Evolutionary conservation across 2,113 vertebrate genomes (phyloP).

Genomic region (Mobula hypostoma): DNA sequence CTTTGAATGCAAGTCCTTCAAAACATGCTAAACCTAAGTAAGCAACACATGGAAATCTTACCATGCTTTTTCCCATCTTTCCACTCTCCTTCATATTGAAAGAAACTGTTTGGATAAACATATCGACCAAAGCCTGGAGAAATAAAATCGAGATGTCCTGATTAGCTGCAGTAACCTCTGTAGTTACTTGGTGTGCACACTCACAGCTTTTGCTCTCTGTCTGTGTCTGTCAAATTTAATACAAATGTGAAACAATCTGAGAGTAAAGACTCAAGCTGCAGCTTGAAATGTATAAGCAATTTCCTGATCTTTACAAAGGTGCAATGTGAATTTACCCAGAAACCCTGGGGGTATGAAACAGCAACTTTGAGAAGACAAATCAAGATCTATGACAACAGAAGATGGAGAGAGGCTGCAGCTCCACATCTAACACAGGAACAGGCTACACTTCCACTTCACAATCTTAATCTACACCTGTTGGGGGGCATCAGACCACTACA

Average conservation of each 20-base stretch:
- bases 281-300: neutral
- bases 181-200: too few relatives aligned
- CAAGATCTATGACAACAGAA: neutral
- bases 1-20: neutral
- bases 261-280: neutral
- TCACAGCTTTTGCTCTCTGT: neutral
- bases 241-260: neutral
- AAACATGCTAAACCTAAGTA: neutral
- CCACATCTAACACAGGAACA: too few relatives aligned
- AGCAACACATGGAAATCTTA: conserved; percentile 40
- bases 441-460: neutral
- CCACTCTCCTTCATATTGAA: conserved; percentile 60
- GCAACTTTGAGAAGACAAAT: neutral
- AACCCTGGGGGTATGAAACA: neutral
- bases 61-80: conserved; percentile 53
- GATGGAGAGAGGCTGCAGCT: neutral
- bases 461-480: neutral
- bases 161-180: neutral
- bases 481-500: neutral
- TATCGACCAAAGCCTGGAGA: conserved; percentile 53
- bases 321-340: neutral
- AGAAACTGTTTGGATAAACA: conserved; percentile 55
- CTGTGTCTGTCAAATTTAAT: too few relatives aligned
- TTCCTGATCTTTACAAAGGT: neutral
- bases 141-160: neutral